These are phyloP conservation scores for Germaria angustata DNA, from an alignment of 2,888 invertebrate genomes.

Conservation along the genomic window DNA sequence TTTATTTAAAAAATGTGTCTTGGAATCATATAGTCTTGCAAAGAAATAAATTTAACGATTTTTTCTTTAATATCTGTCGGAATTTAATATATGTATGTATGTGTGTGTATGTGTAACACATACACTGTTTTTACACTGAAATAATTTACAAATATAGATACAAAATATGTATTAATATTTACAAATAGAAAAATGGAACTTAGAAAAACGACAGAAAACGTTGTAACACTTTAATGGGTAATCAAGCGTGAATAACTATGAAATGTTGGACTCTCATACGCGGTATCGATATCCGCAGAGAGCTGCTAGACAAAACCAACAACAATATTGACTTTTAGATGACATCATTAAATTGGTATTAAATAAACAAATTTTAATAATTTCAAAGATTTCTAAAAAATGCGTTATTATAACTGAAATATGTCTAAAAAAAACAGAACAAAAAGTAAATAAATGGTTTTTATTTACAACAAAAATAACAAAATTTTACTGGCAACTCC, in stretches of 20 bases:
- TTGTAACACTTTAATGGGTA: conserved; percentile 55
- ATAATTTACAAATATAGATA: too few relatives aligned
- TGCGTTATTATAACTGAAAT: not conserved
- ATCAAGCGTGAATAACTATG: conserved; percentile 34
- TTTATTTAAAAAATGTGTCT: too few relatives aligned
- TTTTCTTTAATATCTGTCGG: too few relatives aligned
- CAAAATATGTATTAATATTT: too few relatives aligned
- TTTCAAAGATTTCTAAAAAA: conserved; percentile 24
- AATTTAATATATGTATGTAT: too few relatives aligned
- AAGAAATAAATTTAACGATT: too few relatives aligned
- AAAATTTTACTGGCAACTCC: not conserved
- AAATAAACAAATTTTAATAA: conserved; percentile 1
- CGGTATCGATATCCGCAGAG: not conserved
- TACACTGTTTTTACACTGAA: too few relatives aligned
- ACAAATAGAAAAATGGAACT: not conserved
- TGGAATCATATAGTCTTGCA: too few relatives aligned
- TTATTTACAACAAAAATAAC: not conserved
- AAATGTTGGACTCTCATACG: not conserved
- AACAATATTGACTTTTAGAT: conserved; percentile 43
- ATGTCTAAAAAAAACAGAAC: not conserved
- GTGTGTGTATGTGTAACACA: too few relatives aligned
- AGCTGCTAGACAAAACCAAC: not conserved
- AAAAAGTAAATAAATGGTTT: not conserved
- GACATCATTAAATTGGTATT: conserved; percentile 51
- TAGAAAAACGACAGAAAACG: not conserved